Conservation (phyloP, 2,797 vertebrate genomes). For the Moxostoma hubbsi region DNA sequence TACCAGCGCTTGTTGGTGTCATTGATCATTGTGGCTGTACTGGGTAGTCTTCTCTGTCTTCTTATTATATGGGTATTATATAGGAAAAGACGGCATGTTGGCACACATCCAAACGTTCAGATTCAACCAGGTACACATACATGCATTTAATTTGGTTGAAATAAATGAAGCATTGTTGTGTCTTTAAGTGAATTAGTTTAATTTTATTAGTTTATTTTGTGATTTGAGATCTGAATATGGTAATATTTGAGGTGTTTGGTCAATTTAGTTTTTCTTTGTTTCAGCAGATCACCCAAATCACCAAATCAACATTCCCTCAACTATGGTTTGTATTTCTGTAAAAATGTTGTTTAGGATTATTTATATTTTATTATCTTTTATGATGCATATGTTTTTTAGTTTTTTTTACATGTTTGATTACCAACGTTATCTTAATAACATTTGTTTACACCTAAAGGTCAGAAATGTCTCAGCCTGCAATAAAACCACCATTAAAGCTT, state of each 20-base stretch:
- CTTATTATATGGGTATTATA: slow-evolving; percentile 2
- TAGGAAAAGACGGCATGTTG: slow-evolving; percentile 7
- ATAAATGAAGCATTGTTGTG: not conserved
- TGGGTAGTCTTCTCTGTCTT: slow-evolving; percentile 24
- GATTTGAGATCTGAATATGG: not conserved
- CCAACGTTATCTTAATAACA: not conserved
- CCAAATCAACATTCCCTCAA: slow-evolving; percentile 17
- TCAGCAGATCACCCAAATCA: slow-evolving; percentile 63
- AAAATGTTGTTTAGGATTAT: slow-evolving; percentile 13
- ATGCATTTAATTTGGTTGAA: not conserved
- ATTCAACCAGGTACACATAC: slow-evolving; percentile 37
- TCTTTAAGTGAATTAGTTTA: not conserved
- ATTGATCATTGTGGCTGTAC: slow-evolving; percentile 34
- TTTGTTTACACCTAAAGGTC: slow-evolving; percentile 43
- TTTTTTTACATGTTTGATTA: slow-evolving; percentile 33
- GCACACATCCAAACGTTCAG: not conserved
- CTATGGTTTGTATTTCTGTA: slow-evolving; percentile 65
- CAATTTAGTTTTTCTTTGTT: slow-evolving; percentile 47
- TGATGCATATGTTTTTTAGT: not conserved
- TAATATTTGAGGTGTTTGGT: not conserved
- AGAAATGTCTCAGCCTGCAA: not conserved
- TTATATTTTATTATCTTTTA: not conserved
- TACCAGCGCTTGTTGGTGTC: not conserved
- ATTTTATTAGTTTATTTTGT: not conserved
- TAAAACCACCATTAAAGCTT: not conserved